Base-by-base conservation (phyloP, 1,140 invertebrate genomes). In the Diorhabda sublineata region DNA sequence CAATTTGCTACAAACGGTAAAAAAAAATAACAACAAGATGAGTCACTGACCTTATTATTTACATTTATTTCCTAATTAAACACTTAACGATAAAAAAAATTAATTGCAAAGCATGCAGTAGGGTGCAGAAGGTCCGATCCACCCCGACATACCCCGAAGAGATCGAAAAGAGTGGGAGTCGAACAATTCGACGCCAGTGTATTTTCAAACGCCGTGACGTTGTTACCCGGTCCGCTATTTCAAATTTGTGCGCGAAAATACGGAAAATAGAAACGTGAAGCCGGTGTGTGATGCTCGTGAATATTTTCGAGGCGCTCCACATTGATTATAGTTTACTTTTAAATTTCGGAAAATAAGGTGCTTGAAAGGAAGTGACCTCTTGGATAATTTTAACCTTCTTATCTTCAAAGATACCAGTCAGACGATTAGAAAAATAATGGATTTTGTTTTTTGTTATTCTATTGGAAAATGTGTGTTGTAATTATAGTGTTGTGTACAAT, bases 81-180 rank as follows among this genome's bases (percentile, higher is more conserved):
- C 76, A 77, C 76, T 76, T 79, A 77, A 79, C 78, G 76, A 78
- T 79, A 78, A 78, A 52, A 52, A 78, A 77, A 78, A 79, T 79
- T 79, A 79, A 79, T 79, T 79, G 78, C 77, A 77, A 72, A 74
- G 75, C 74, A 77, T 78, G 77, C 77, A 75, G 77, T 76, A 73
- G 75, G 74, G 76, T 78, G 76, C 76, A 78, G 76, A 74, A 73
- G 67, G 6, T 66, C 68, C 74, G 76, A 72, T 57, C 56, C 6
- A 45, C 4, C 11, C 60, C 76, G 75, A 71, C 43, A n/a, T 2
- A 11, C 26, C 26, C 61, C 76, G 76, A 78, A 47, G 44, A 43
- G 68, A 64, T 61, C 67, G 59, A 52, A 52, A 52, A 52, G 47
- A 74, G 76, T 77, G 76, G 76, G 74, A 76, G 76, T 69, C 56